A percentile compares a stretch with the other conserved stretches of the same genome.
These are phyloP conservation scores for Sylvietta virens DNA, from an alignment of 2,113 vertebrate species.

Conservation along the genomic window DNA sequence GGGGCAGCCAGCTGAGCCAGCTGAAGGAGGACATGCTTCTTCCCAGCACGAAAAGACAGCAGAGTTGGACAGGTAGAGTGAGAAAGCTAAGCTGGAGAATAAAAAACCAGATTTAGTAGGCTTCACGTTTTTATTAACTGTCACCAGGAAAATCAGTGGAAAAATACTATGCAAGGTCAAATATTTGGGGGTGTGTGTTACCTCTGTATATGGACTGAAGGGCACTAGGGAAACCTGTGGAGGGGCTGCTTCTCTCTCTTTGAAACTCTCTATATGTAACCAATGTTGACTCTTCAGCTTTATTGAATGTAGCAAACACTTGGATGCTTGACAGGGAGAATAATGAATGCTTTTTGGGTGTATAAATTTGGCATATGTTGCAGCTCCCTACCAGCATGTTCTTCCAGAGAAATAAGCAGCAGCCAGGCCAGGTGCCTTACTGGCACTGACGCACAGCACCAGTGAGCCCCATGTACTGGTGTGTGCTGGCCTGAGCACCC, in stretches of 20 bases:
- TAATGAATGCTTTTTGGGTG: neutral
- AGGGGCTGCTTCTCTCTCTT: neutral
- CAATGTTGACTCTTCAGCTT: neutral
- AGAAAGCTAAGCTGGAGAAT: neutral
- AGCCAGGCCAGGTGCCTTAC: neutral
- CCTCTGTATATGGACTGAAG: neutral
- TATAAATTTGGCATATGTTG: neutral
- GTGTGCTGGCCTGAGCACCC: neutral
- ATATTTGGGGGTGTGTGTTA: neutral
- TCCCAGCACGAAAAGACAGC: neutral
- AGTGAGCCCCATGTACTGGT: neutral
- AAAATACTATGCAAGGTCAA: conserved; percentile 12
- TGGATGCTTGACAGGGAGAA: neutral
- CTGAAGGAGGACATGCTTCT: neutral
- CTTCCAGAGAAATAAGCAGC: neutral
- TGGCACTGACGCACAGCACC: neutral
- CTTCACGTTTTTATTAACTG: conserved; percentile 4
- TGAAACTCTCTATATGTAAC: neutral
- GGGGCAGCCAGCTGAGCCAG: neutral
- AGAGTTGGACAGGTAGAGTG: neutral
- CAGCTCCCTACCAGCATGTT: neutral
- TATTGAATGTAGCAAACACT: neutral
- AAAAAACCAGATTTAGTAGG: neutral
- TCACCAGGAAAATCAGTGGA: neutral
- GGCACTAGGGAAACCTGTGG: neutral